These are phyloP conservation scores for Eulemur albifrons DNA, from an alignment of 2,797 vertebrate genomes.

Conservation along the genomic window DNA sequence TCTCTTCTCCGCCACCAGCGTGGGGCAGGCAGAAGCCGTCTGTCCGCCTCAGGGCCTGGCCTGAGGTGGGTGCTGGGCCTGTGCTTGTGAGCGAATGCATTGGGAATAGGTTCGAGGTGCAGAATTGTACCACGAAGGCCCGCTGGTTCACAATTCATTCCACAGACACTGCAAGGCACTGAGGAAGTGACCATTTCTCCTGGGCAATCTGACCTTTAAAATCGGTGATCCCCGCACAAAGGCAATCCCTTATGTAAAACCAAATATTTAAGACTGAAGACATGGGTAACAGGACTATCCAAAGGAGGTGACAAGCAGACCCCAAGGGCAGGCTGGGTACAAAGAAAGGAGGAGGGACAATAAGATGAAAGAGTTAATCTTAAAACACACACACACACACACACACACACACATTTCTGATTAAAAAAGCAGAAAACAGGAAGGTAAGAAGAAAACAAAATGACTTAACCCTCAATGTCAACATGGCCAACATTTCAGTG, in stretches of 20 bases:
- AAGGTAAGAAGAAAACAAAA: background rate
- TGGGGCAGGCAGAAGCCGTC: background rate
- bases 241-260: background rate
- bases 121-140: accelerated
- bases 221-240: background rate
- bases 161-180: too few relatives aligned
- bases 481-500: background rate
- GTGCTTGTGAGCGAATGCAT: background rate
- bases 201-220: background rate
- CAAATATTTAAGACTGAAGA: background rate
- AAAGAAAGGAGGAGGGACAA: background rate
- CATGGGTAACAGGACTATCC: accelerated
- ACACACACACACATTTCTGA: background rate
- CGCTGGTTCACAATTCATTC: background rate
- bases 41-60: background rate
- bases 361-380: background rate
- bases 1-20: accelerated
- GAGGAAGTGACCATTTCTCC: background rate
- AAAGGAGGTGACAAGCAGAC: accelerated
- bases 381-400: background rate
- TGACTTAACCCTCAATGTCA: background rate
- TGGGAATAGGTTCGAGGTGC: background rate
- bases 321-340: background rate
- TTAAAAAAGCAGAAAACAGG: background rate
- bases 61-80: accelerated